These are phyloP conservation scores for Hydropsyche betteni DNA, from an alignment of 2,888 invertebrate genomes.

Conservation along the genomic window DNA sequence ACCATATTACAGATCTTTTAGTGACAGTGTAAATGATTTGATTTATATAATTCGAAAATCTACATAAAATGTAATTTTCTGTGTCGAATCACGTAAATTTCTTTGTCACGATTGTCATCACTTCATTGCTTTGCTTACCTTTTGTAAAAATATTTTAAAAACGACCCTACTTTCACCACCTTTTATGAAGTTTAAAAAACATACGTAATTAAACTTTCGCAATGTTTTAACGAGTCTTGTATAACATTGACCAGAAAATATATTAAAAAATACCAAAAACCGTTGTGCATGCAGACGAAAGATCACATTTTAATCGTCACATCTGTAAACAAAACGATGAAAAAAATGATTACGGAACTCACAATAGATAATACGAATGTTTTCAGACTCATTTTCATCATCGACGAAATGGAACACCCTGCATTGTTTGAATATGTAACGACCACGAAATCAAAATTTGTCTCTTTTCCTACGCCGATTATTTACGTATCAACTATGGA, in stretches of 20 bases:
- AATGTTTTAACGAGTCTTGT: neutral
- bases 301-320: constrained; percentile 11
- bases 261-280: neutral
- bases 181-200: neutral
- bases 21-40: constrained; percentile 21
- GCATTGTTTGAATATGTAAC: constrained; percentile 23
- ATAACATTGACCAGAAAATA: neutral
- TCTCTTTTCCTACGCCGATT: constrained; percentile 9
- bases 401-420: neutral
- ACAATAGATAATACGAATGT: constrained; percentile 1
- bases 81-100: constrained; percentile 27
- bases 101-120: constrained; percentile 24
- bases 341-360: constrained; percentile 6
- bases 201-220: neutral
- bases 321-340: neutral
- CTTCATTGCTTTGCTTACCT: constrained; percentile 17
- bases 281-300: neutral
- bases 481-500: constrained; percentile 22
- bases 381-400: constrained; percentile 17
- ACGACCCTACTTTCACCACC: neutral
- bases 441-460: constrained; percentile 16
- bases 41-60: constrained; percentile 19
- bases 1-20: neutral
- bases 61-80: constrained; percentile 22
- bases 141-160: constrained; percentile 5